Percentiles rank a stretch among this genome's conserved stretches.
Conservation (phyloP, 2,888 invertebrate genomes). For the Cynaeus angustus region DNA sequence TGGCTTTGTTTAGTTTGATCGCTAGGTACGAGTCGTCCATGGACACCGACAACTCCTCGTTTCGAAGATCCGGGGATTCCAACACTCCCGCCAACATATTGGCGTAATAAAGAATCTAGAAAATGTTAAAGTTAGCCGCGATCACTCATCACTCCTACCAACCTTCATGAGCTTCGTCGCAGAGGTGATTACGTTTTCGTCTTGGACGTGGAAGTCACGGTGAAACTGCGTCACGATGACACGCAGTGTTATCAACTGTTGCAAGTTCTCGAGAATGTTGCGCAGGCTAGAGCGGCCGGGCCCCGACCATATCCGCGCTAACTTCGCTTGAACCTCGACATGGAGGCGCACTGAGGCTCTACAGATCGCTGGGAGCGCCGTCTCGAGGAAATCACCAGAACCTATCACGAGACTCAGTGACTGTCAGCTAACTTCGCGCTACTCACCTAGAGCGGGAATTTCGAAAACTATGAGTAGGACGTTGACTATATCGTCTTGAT, state of each 20-base stretch:
- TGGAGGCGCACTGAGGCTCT: constrained; percentile 85
- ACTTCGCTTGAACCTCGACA: constrained; percentile 82
- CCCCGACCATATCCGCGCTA: constrained; percentile 87
- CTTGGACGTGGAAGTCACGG: constrained; percentile 85
- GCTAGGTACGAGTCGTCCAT: constrained; percentile 70
- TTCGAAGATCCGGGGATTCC: constrained; percentile 78
- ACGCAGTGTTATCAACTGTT: constrained; percentile 90
- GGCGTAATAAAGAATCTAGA: constrained; percentile 88
- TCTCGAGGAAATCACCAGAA: constrained; percentile 87
- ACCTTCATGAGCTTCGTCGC: constrained; percentile 93
- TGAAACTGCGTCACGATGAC: constrained; percentile 86
- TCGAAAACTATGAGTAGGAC: constrained; percentile 72
- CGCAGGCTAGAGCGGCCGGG: constrained; percentile 75
- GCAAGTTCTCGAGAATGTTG: constrained; percentile 83
- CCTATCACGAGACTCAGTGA: constrained; percentile 57
- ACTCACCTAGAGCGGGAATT: constrained; percentile 71
- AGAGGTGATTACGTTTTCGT: constrained; percentile 87
- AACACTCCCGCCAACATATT: constrained; percentile 89
- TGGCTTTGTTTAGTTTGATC: constrained; percentile 67
- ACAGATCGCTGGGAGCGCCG: constrained; percentile 85
- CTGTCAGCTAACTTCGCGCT: constrained; percentile 62
- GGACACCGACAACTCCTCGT: constrained; percentile 74
- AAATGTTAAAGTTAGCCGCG: constrained; percentile 21
- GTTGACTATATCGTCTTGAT: constrained; percentile 76
- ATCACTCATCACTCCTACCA: constrained; percentile 46